Evolutionary conservation across 2,797 vertebrate genomes (phyloP).

Genomic region (Nannoperca australis): DNA sequence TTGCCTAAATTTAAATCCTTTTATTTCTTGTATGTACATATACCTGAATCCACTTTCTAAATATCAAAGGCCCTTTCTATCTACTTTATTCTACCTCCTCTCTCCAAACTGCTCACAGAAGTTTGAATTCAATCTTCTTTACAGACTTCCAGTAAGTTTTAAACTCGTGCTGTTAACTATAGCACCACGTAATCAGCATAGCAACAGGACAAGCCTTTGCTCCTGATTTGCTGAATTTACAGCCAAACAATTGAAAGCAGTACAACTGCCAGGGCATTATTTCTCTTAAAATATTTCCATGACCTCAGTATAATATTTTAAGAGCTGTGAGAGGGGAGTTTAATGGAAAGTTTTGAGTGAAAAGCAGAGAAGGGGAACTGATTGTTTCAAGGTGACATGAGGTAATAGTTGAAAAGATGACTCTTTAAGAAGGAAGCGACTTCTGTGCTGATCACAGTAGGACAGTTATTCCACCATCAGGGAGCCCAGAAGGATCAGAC

Average conservation of each 20-base stretch:
- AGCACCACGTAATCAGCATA: not conserved
- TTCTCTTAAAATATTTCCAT: constrained; percentile 34
- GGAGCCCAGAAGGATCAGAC: constrained; percentile 18
- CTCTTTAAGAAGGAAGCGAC: constrained; percentile 14
- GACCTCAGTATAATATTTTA: constrained; percentile 31
- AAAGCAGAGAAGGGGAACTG: not conserved
- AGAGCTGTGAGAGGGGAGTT: constrained; percentile 1
- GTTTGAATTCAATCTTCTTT: not conserved
- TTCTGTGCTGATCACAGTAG: constrained; percentile 28
- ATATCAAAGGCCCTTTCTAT: not conserved
- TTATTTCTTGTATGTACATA: not conserved
- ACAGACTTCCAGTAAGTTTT: not conserved
- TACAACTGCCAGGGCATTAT: constrained; percentile 8
- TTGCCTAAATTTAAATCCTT: not conserved
- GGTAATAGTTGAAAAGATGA: constrained; percentile 17
- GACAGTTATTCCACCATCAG: constrained; percentile 18
- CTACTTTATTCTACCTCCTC: not conserved
- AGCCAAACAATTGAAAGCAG: constrained; percentile 17
- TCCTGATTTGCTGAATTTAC: not conserved
- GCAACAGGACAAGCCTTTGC: constrained; percentile 14
- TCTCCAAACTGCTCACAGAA: constrained; percentile 1
- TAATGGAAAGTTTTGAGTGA: constrained; percentile 17
- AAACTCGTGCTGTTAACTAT: constrained; percentile 1
- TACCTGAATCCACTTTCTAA: not conserved
- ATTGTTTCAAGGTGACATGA: constrained; percentile 31